phyloP scores from a whole-genome alignment of 2,797 vertebrate genomes.

The Sebastes vulpes region DNA sequence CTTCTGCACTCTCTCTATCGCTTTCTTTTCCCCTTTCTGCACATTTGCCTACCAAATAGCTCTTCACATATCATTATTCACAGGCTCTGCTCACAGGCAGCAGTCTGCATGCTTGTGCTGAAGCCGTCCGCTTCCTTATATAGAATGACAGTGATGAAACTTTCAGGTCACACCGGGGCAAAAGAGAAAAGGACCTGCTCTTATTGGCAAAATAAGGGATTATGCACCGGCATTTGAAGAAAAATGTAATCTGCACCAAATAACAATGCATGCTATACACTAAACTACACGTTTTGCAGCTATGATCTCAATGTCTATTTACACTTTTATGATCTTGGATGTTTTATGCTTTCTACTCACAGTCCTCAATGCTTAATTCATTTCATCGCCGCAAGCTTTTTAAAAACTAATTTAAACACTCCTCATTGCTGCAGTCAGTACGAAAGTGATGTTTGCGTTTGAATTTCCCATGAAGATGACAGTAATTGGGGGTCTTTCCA shows the following conservation, averaged over 20 bases:
- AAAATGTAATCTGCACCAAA: not conserved
- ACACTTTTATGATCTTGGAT: not conserved
- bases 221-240: not conserved
- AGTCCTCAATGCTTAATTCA: not conserved
- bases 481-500: conserved; percentile 37
- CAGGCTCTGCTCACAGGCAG: conserved; percentile 23
- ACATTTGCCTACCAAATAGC: conserved; percentile 74
- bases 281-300: not conserved
- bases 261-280: not conserved
- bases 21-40: not conserved
- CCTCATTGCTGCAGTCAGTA: not conserved
- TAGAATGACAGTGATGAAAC: conserved; percentile 28
- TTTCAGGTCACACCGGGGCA: not conserved
- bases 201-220: not conserved
- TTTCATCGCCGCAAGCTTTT: conserved; percentile 9
- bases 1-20: not conserved
- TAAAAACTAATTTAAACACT: conserved; percentile 7
- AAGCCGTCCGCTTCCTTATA: conserved; percentile 22
- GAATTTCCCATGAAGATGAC: conserved; percentile 11
- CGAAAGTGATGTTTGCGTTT: conserved; percentile 27
- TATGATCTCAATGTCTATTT: not conserved
- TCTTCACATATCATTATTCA: conserved; percentile 37
- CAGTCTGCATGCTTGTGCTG: conserved; percentile 22
- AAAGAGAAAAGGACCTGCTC: not conserved
- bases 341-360: not conserved